phyloP scores from a whole-genome alignment of 2,888 invertebrate species.

The Lordiphosa fenestrarum region DNA sequence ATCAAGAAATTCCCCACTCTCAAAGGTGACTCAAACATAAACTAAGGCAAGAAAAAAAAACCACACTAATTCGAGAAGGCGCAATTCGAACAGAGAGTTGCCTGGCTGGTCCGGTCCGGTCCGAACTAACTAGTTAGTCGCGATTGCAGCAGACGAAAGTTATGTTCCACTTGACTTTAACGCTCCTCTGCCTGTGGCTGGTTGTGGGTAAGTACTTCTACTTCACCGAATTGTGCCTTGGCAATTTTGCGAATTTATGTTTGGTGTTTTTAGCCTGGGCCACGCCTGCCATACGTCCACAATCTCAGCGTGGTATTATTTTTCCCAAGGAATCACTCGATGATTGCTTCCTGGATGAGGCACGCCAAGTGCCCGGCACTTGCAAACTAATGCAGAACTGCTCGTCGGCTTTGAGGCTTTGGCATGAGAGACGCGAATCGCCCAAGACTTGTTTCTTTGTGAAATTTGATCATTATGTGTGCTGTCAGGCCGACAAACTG shows the following conservation, averaged over 20 bases:
- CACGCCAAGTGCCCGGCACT: constrained; percentile 32
- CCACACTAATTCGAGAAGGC: too few species aligned
- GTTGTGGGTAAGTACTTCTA: too few species aligned
- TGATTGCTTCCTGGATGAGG: constrained; percentile 59
- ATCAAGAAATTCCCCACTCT: too few species aligned
- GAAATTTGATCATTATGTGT: constrained; percentile 70
- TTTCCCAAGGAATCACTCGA: constrained; percentile 62
- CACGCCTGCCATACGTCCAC: constrained; percentile 47
- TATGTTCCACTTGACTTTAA: too few species aligned
- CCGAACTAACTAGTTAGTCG: too few species aligned
- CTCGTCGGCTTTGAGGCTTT: constrained; percentile 50
- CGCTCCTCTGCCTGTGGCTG: too few species aligned
- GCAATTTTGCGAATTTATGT: not conserved
- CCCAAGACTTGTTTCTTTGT: constrained; percentile 75
- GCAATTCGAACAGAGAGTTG: too few species aligned
- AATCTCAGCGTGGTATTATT: constrained; percentile 56
- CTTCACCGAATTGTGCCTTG: not conserved
- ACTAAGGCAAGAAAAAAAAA: too few species aligned
- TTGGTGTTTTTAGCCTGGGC: constrained; percentile 17
- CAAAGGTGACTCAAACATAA: too few species aligned
- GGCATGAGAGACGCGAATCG: constrained; percentile 45
- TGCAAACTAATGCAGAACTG: constrained; percentile 65
- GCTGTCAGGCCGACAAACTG: constrained; percentile 43
- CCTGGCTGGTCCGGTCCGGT: too few species aligned
- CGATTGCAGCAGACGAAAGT: too few species aligned